phyloP scores from a whole-genome alignment of 2,113 vertebrate genomes.

The Petromus typicus region DNA sequence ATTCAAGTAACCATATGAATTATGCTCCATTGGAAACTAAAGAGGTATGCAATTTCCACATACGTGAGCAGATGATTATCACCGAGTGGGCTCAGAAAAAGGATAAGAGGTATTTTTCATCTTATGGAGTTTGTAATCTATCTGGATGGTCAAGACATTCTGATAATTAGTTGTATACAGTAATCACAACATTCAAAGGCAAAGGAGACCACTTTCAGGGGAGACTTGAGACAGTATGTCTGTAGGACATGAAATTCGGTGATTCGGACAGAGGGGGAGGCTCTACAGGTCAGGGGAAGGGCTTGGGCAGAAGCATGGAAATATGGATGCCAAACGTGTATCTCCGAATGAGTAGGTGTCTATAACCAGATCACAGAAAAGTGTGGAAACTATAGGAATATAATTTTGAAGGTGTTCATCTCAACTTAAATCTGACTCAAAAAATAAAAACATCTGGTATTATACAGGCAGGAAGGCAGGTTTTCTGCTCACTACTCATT shows the following conservation, averaged over 20 bases:
- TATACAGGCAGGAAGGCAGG: background rate
- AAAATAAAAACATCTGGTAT: background rate
- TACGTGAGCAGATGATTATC: background rate
- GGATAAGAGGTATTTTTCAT: background rate
- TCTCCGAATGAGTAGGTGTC: background rate
- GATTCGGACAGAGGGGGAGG: background rate
- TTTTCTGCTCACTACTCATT: constrained; percentile 5
- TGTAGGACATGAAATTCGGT: background rate
- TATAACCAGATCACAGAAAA: background rate
- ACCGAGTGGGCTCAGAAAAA: background rate
- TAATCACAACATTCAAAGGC: background rate
- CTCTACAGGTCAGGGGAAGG: background rate
- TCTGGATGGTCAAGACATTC: background rate
- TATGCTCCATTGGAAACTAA: background rate
- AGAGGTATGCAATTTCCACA: background rate
- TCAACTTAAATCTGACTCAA: constrained; percentile 1
- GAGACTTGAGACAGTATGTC: background rate
- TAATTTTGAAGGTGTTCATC: background rate
- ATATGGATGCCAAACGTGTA: background rate
- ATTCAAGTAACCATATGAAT: background rate
- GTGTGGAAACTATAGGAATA: background rate
- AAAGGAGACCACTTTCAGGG: background rate
- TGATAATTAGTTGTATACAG: background rate
- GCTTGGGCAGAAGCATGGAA: background rate
- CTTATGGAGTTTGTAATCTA: background rate